phyloP scores from a whole-genome alignment of 1,140 invertebrate genomes.

The Helicoverpa armigera region DNA sequence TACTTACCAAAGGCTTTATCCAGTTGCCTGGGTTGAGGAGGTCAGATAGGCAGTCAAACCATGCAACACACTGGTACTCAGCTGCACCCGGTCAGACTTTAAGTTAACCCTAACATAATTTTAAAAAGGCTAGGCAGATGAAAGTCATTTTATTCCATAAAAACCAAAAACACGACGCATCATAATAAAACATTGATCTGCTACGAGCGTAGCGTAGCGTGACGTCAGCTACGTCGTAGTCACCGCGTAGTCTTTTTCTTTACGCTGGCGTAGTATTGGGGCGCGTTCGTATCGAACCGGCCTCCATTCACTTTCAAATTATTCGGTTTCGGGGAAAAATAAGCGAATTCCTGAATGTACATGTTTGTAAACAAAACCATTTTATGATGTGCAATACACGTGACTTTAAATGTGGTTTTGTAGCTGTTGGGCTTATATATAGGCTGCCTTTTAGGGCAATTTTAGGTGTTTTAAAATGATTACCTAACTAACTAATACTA shows the following conservation, averaged over 20 bases:
- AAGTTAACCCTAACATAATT: too few relatives aligned
- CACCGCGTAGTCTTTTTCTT: slow-evolving; percentile 33
- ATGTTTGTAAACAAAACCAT: not conserved
- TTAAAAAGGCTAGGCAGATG: too few relatives aligned
- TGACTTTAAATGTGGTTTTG: not conserved
- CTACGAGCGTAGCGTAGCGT: slow-evolving; percentile 25
- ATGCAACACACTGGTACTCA: not conserved
- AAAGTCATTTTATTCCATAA: not conserved
- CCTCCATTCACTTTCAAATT: slow-evolving; percentile 22
- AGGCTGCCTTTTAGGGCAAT: too few relatives aligned
- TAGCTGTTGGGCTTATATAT: too few relatives aligned
- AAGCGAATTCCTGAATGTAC: slow-evolving; percentile 4
- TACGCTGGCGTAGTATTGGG: not conserved
- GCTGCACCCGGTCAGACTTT: too few relatives aligned
- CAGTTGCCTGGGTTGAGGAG: too few relatives aligned
- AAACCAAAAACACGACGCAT: not conserved
- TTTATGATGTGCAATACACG: not conserved
- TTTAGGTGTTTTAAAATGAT: too few relatives aligned
- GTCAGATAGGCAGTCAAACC: not conserved
- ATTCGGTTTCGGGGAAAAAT: slow-evolving; percentile 18
- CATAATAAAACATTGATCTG: not conserved
- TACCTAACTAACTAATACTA: too few relatives aligned
- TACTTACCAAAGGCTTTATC: too few relatives aligned
- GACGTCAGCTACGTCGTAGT: slow-evolving; percentile 28
- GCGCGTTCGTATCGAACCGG: not conserved